Base-by-base conservation (phyloP, 2,113 vertebrate species). In the Ptilonorhynchus violaceus region DNA sequence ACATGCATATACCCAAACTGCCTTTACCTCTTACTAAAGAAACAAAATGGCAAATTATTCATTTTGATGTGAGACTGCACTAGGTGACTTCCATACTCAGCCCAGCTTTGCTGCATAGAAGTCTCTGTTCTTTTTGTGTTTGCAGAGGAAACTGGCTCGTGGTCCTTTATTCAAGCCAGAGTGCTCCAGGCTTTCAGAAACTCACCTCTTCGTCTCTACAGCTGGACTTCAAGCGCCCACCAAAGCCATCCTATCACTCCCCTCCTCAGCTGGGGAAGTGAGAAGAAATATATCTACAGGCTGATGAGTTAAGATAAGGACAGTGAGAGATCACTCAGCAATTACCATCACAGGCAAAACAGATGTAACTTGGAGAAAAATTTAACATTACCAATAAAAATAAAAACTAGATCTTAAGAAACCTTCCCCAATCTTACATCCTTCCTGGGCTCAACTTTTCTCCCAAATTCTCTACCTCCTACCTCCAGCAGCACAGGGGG, bases 111-210 rank as follows among this genome's bases (percentile, higher is more conserved):
- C 63, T 77, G 55, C 33, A 22, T 24, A 47, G 25, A 66, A 50
- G 14, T 42, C n/a, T 93, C 42, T 11, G 9, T 93, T 76, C 49
- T 58, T 44, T 66, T 59, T 66, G 11, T 30, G 15, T 59, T 62
- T 66, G 33, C 2, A 3, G 46, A 80, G 9, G 13, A 91, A 73
- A 44, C 39, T 83, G 50, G 60, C 17, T 56, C 0, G 0, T 52
- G 22, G 19, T 47, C 28, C 11, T 15, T 82, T 60, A 59, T 58
- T 8, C 62, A 89, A 73, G 44, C 23, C 25, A 30, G 37, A 63
- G 33, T 13, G 15, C 30, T 52, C 37, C 21, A 27, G 19, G 28
- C 12, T 41, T 35, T 31, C 31, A 35, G 59, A 63, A 85, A 20
- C 23, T 67, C 81, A 41, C n/a, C 33, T 79, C 39, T 5, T 3